Percentiles rank a stretch among this genome's conserved stretches.
phyloP scores from a whole-genome alignment of 2,888 invertebrate species.

The Catonia carolina region DNA sequence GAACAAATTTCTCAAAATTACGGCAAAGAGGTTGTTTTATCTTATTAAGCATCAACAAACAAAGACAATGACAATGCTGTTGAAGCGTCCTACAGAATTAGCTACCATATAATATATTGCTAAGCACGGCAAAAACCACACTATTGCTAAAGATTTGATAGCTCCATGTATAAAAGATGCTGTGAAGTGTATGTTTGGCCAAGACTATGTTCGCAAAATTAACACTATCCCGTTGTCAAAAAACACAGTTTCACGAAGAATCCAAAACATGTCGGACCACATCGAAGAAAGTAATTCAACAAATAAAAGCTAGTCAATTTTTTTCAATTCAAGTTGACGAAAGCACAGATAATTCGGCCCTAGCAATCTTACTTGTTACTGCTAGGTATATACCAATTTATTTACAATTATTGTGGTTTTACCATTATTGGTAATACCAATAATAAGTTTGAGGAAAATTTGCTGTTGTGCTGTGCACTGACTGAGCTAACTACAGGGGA shows the following conservation, averaged over 20 bases:
- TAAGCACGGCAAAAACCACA: slow-evolving; percentile 1
- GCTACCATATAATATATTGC: slow-evolving; percentile 5
- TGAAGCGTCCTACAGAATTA: slow-evolving; percentile 7
- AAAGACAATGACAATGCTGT: slow-evolving; percentile 12
- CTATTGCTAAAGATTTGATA: slow-evolving; percentile 7
- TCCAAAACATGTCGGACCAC: neutral
- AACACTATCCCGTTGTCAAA: slow-evolving; percentile 1
- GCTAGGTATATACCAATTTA: slow-evolving; percentile 12
- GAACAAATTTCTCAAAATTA: slow-evolving; percentile 5
- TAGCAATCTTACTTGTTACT: slow-evolving; percentile 4
- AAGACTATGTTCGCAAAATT: slow-evolving; percentile 1
- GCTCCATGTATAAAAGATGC: slow-evolving; percentile 1
- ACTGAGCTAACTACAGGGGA: slow-evolving; percentile 12
- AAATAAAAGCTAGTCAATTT: slow-evolving; percentile 2
- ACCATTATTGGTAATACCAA: too few relatives aligned
- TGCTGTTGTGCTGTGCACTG: neutral
- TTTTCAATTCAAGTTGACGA: slow-evolving; percentile 10
- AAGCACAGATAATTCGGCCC: neutral
- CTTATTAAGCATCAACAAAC: slow-evolving; percentile 5
- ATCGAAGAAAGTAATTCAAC: slow-evolving; percentile 7
- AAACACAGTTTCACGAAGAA: neutral
- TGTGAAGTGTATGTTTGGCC: slow-evolving; percentile 7
- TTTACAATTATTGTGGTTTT: too few relatives aligned
- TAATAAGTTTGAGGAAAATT: neutral
- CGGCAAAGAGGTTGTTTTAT: neutral